These are phyloP conservation scores for Cassiopea xamachana DNA, from an alignment of 30 jellyfish, hydroid and myxozoan genomes.

Conservation along the genomic window DNA sequence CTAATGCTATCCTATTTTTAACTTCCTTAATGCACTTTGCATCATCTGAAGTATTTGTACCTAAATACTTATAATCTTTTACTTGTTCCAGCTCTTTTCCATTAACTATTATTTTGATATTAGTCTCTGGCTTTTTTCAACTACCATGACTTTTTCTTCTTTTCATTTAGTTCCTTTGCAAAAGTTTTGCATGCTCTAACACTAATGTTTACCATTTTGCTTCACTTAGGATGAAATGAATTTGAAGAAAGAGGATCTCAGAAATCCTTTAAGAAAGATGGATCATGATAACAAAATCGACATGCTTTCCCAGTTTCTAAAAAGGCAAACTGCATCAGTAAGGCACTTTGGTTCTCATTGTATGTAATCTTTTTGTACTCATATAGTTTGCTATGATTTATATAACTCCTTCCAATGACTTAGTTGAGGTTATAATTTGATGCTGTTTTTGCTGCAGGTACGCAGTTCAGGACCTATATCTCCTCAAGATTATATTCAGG, in stretches of 20 bases:
- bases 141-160: too few species aligned
- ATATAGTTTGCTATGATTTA: not conserved
- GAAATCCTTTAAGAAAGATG: conserved; percentile 78
- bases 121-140: too few species aligned
- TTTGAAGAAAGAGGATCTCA: conserved; percentile 71
- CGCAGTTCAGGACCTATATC: conserved; percentile 82
- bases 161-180: too few species aligned
- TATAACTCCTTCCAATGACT: not conserved
- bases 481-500: conserved; percentile 78
- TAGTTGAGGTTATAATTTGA: not conserved
- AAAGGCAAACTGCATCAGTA: conserved; percentile 83
- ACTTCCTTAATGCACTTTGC: too few species aligned
- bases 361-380: not conserved
- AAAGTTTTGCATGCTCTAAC: too few species aligned
- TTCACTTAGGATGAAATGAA: conserved; percentile 94
- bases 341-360: not conserved
- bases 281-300: conserved; percentile 73
- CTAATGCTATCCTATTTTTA: too few species aligned
- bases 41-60: too few species aligned
- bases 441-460: not conserved
- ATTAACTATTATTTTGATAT: too few species aligned
- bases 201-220: not conserved
- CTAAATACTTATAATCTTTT: too few species aligned
- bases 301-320: conserved; percentile 79
- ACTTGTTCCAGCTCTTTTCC: too few species aligned